These are phyloP conservation scores for Sphaerodactylus townsendi DNA, from an alignment of 2,113 vertebrate genomes.

Conservation along the genomic window DNA sequence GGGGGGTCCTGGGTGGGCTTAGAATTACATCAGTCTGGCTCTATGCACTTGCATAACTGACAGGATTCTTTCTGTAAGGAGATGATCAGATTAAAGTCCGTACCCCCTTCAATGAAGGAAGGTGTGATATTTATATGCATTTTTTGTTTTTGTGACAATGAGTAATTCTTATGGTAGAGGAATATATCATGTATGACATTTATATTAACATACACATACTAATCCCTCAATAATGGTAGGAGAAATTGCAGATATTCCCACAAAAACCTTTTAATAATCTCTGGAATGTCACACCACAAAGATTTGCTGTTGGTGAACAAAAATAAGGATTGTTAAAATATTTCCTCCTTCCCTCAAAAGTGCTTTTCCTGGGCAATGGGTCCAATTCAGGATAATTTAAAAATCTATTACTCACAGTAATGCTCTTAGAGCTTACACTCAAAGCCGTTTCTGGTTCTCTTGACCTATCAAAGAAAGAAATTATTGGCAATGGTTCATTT, in stretches of 20 bases:
- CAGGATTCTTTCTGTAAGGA: background rate
- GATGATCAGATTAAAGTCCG: background rate
- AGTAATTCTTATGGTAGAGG: background rate
- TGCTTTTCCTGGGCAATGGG: background rate
- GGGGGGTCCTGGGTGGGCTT: background rate
- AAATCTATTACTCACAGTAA: slow-evolving; percentile 9
- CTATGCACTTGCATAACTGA: too few species aligned
- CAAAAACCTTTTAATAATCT: background rate
- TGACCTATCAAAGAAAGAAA: slow-evolving; percentile 34
- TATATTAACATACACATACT: slow-evolving; percentile 25
- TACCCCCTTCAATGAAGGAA: background rate
- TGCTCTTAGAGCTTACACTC: slow-evolving; percentile 4
- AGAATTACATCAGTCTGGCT: background rate
- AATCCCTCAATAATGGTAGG: slow-evolving; percentile 24
- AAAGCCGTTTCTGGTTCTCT: slow-evolving; percentile 41
- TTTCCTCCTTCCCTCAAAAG: slow-evolving; percentile 31
- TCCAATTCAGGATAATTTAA: slow-evolving; percentile 8
- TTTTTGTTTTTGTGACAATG: too few species aligned
- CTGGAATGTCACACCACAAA: background rate
- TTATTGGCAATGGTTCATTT: slow-evolving; percentile 44
- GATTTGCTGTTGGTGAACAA: background rate
- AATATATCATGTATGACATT: background rate
- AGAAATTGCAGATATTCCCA: slow-evolving; percentile 30
- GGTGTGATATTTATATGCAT: background rate
- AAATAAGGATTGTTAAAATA: slow-evolving; percentile 31